These are phyloP conservation scores for Heliconius ismenius DNA, from an alignment of 2,888 invertebrate species.

Conservation along the genomic window DNA sequence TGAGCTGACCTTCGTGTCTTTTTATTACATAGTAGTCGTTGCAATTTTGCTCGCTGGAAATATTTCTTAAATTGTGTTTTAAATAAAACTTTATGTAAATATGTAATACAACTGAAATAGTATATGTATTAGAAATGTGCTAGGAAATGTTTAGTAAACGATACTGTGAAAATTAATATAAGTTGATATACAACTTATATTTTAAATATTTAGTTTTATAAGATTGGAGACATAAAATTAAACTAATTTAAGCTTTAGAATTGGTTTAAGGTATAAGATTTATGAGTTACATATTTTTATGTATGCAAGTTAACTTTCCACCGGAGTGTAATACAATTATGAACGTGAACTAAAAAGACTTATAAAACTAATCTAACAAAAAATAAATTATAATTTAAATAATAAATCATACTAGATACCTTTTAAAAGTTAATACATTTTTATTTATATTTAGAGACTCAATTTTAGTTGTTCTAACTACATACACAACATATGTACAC, in stretches of 20 bases:
- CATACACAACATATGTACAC: neutral
- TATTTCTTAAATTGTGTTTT: neutral
- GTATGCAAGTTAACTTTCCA: too few relatives aligned
- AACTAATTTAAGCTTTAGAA: neutral
- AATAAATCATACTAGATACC: neutral
- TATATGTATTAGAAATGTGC: neutral
- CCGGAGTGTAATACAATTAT: neutral
- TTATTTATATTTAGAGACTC: neutral
- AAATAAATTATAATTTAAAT: neutral
- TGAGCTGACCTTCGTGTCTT: slow-evolving; percentile 9
- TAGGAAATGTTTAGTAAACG: neutral
- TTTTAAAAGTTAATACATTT: neutral
- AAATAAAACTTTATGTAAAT: neutral
- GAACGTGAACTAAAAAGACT: neutral
- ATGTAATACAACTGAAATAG: neutral
- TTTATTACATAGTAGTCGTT: slow-evolving; percentile 1
- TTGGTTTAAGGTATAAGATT: neutral
- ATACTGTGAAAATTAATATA: neutral
- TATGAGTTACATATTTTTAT: neutral
- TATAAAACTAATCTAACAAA: neutral
- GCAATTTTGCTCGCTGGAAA: neutral
- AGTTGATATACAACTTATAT: too few relatives aligned
- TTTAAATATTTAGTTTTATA: too few relatives aligned
- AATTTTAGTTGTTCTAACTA: neutral
- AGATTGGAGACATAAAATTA: neutral